Evolutionary conservation across 2,888 invertebrate species (phyloP).

Genomic region (Cosmia trapezina): DNA sequence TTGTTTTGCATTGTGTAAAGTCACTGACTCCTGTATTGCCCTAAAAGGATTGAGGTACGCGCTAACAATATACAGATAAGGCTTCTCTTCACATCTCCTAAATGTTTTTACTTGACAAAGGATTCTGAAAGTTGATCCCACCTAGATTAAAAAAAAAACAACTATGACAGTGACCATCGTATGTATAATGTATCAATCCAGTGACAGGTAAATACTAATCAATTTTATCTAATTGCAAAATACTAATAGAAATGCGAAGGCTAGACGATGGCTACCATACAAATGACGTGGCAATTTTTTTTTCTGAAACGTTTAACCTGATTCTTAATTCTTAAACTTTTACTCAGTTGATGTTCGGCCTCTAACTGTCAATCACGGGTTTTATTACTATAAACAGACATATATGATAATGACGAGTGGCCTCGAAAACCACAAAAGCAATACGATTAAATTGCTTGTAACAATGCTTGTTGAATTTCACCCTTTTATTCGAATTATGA

Average conservation of each 20-base stretch:
- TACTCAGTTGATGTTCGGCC: slow-evolving; percentile 72
- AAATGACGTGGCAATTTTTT: slow-evolving; percentile 62
- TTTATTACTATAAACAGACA: slow-evolving; percentile 73
- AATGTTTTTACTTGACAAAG: slow-evolving; percentile 12
- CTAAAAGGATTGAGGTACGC: slow-evolving; percentile 34
- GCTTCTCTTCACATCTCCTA: slow-evolving; percentile 1
- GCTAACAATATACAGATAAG: slow-evolving; percentile 27
- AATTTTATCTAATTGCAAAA: slow-evolving; percentile 24
- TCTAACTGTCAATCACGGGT: slow-evolving; percentile 76
- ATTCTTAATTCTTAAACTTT: slow-evolving; percentile 70
- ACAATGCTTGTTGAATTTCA: slow-evolving; percentile 61
- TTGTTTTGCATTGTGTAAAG: slow-evolving; percentile 38
- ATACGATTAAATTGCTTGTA: slow-evolving; percentile 47
- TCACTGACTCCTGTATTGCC: slow-evolving; percentile 37
- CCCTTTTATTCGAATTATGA: slow-evolving; percentile 48
- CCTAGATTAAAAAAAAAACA: background rate
- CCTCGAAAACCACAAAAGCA: slow-evolving; percentile 68
- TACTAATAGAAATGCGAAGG: slow-evolving; percentile 5
- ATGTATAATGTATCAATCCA: background rate
- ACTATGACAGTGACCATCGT: background rate
- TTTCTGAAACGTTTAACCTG: slow-evolving; percentile 68
- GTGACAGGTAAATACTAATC: slow-evolving; percentile 5
- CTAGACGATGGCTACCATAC: slow-evolving; percentile 32
- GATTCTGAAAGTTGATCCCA: background rate
- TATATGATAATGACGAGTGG: slow-evolving; percentile 72